Percentiles rank a stretch among this genome's conserved stretches.
phyloP scores from a whole-genome alignment of 2,797 vertebrate genomes.

The Phataginus tricuspis region DNA sequence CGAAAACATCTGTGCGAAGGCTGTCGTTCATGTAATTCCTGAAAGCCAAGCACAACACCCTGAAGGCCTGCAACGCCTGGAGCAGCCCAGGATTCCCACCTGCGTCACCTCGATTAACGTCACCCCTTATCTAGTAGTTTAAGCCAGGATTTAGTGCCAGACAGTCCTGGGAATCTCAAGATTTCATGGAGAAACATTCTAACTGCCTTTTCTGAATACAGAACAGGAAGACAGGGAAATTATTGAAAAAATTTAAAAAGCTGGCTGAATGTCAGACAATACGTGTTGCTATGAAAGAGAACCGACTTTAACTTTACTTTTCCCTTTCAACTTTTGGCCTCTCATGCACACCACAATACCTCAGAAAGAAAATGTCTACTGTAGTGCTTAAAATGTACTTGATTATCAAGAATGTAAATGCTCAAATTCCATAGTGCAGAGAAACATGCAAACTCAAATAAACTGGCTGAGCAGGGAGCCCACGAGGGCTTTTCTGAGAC shows the following conservation, averaged over 20 bases:
- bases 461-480: slow-evolving; percentile 72
- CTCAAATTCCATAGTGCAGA: slow-evolving; percentile 81
- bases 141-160: slow-evolving; percentile 61
- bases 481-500: slow-evolving; percentile 26
- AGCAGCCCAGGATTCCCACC: not conserved
- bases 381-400: slow-evolving; percentile 70
- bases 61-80: not conserved
- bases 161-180: slow-evolving; percentile 72
- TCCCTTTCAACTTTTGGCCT: slow-evolving; percentile 82
- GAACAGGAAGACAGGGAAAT: slow-evolving; percentile 50
- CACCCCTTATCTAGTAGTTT: slow-evolving; percentile 73
- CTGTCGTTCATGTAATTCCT: slow-evolving; percentile 96
- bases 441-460: slow-evolving; percentile 77
- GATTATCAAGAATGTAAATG: slow-evolving; percentile 76
- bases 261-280: slow-evolving; percentile 82
- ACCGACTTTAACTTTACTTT: slow-evolving; percentile 89
- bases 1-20: slow-evolving; percentile 91
- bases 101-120: not conserved
- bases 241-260: slow-evolving; percentile 39
- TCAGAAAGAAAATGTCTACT: slow-evolving; percentile 76
- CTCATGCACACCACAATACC: slow-evolving; percentile 84
- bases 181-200: not conserved
- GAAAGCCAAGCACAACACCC: slow-evolving; percentile 69
- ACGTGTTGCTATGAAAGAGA: slow-evolving; percentile 85
- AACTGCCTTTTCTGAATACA: slow-evolving; percentile 54